A percentile compares a stretch with the other conserved stretches of the same genome.
phyloP scores from a whole-genome alignment of 2,888 invertebrate genomes.

The Melolontha melolontha region DNA sequence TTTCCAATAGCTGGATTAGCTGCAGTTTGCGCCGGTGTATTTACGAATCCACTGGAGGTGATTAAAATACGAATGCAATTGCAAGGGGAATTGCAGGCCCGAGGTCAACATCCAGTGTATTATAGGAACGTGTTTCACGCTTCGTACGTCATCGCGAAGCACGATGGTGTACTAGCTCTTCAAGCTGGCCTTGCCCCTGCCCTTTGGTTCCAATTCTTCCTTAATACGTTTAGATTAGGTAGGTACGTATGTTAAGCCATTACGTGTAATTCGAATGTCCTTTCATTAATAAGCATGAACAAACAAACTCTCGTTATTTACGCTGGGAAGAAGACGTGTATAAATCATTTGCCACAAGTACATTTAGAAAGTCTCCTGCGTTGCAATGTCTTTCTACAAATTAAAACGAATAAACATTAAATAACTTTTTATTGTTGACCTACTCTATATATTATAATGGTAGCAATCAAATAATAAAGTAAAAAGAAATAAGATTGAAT shows the following conservation, averaged over 20 bases:
- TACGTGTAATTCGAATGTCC: no score
- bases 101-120: constrained; percentile 78
- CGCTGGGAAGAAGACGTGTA: no score
- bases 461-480: no score
- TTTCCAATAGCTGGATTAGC: constrained; percentile 82
- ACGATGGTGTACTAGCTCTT: constrained; percentile 81
- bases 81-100: constrained; percentile 83
- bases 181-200: constrained; percentile 87
- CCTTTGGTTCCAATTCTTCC: constrained; percentile 86
- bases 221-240: constrained; percentile 75
- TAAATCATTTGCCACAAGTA: no score
- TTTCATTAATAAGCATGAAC: no score
- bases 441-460: no score
- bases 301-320: no score
- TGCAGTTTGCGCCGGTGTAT: constrained; percentile 84
- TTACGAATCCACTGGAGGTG: constrained; percentile 90
- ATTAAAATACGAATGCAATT: constrained; percentile 91
- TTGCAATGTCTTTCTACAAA: no score
- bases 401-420: no score
- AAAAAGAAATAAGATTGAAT: no score
- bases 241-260: not conserved
- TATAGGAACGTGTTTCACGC: constrained; percentile 86
- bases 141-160: constrained; percentile 77
- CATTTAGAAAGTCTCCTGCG: no score
- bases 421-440: no score